A percentile compares a stretch with the other conserved stretches of the same genome.
phyloP scores from a whole-genome alignment of 2,797 vertebrate species.

The Catharus ustulatus region DNA sequence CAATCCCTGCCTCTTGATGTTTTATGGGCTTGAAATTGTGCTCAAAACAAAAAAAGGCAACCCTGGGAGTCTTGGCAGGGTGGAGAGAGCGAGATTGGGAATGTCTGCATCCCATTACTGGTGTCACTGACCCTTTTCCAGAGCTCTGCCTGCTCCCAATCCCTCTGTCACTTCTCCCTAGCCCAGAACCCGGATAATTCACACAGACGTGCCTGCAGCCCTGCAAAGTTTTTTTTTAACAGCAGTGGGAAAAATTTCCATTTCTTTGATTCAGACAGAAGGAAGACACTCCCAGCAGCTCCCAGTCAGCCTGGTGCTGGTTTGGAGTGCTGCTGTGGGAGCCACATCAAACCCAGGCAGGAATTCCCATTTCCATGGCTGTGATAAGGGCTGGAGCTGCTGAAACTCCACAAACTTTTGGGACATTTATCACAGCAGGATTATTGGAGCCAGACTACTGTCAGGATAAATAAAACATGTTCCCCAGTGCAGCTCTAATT shows the following conservation, averaged over 20 bases:
- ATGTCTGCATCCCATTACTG: constrained; percentile 47
- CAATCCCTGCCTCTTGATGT: constrained; percentile 34
- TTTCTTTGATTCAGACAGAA: not conserved
- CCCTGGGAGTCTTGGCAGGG: constrained; percentile 35
- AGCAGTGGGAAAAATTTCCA: not conserved
- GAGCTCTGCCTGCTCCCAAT: not conserved
- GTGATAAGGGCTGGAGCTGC: constrained; percentile 46
- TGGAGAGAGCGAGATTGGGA: not conserved
- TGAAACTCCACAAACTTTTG: constrained; percentile 30
- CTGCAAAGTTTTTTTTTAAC: not conserved
- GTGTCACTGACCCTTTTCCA: constrained; percentile 46
- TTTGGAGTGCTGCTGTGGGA: not conserved
- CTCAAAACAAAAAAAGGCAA: not conserved
- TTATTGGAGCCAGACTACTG: constrained; percentile 58
- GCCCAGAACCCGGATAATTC: not conserved
- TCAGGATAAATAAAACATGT: constrained; percentile 66
- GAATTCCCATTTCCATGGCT: not conserved
- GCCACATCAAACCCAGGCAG: constrained; percentile 23
- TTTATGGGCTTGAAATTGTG: constrained; percentile 43
- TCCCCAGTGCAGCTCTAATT: constrained; percentile 60
- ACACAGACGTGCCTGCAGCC: not conserved
- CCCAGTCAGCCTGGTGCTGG: not conserved
- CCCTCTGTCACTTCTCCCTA: constrained; percentile 14
- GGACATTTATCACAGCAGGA: constrained; percentile 45
- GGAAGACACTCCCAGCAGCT: not conserved